Evolutionary conservation across 2,797 vertebrate species (phyloP), one percentile per base, ranked within the genome.

Genomic region (Cynodonichthys magdalenae): DNA sequence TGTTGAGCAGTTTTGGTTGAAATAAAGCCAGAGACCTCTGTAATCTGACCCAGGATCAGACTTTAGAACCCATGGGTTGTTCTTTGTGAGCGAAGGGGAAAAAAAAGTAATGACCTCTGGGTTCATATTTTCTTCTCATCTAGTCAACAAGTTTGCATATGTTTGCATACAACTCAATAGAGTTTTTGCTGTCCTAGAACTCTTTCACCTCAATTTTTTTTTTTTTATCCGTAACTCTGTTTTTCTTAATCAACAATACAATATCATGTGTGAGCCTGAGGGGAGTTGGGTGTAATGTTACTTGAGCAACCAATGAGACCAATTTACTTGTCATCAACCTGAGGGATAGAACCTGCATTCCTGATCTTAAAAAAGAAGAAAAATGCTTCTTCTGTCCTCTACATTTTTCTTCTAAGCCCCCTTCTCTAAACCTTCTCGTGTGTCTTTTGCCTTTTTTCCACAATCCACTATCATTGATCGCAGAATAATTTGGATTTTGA

Each of bases 281-380:
- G 87, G 79, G 76, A 69, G 62, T 49, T 53, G 52, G 77, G 88
- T 89, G 72, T 88, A 79, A 80, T 77, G 83, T 92, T 90, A 89
- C 90, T 76, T 77, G 78, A 83, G 81, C 77, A 85, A 85, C 86
- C 81, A 81, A 78, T 84, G 78, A 86, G 81, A 73, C 79, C 87
- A 89, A 91, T 92, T 91, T 90, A 89, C 75, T 78, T 92, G 90
- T 92, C 90, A 88, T 86, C 90, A 84, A 79, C 80, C 79, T 74
- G 69, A 77, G 83, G 81, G 75, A 74, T 76, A 79, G 76, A 79
- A 69, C 64, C 72, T 80, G 77, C 90, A 89, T 90, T 88, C 85
- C 84, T 82, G 60, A 60, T 83, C 60, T 34, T 9, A 6, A 34
- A 74, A 39, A 39, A 39, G 71, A 55, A 64, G 36, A 55, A 66